phyloP scores from a whole-genome alignment of 2,888 invertebrate species.

The Germaria angustata region DNA sequence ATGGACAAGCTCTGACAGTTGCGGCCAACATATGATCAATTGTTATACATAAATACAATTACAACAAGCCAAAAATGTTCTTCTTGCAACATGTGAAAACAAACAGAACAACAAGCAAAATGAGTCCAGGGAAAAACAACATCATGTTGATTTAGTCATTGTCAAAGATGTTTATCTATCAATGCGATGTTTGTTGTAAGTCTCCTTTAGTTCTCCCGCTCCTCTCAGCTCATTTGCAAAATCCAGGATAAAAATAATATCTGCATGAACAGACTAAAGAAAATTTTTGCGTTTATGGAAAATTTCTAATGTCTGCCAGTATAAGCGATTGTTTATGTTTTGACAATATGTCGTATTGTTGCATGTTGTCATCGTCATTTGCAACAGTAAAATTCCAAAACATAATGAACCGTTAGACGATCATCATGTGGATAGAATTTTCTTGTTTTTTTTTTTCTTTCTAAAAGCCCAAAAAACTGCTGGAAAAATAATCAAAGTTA shows the following conservation, averaged over 20 bases:
- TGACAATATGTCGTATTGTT: conserved; percentile 61
- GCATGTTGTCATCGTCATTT: conserved; percentile 48
- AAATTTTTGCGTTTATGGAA: conserved; percentile 63
- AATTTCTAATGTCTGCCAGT: conserved; percentile 50
- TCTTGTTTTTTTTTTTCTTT: background rate
- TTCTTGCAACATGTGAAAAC: background rate
- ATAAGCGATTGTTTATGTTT: conserved; percentile 37
- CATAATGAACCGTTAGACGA: conserved; percentile 60
- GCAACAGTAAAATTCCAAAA: conserved; percentile 58
- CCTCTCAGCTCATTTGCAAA: conserved; percentile 43
- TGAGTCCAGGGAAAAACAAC: background rate
- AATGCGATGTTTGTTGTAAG: conserved; percentile 29
- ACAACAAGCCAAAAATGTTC: conserved; percentile 10
- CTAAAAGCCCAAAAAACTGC: background rate
- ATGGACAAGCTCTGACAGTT: conserved; percentile 58
- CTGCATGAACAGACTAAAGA: conserved; percentile 10
- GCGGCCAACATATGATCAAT: conserved; percentile 62
- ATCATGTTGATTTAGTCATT: conserved; percentile 66
- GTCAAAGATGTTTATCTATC: conserved; percentile 62
- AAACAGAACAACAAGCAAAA: conserved; percentile 8
- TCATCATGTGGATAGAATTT: conserved; percentile 46
- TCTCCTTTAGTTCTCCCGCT: background rate
- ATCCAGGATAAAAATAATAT: background rate
- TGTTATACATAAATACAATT: conserved; percentile 35
- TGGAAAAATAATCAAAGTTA: conserved; percentile 42